Evolutionary conservation across 2,888 invertebrate genomes (phyloP).

Genomic region (Dioctria linearis): DNA sequence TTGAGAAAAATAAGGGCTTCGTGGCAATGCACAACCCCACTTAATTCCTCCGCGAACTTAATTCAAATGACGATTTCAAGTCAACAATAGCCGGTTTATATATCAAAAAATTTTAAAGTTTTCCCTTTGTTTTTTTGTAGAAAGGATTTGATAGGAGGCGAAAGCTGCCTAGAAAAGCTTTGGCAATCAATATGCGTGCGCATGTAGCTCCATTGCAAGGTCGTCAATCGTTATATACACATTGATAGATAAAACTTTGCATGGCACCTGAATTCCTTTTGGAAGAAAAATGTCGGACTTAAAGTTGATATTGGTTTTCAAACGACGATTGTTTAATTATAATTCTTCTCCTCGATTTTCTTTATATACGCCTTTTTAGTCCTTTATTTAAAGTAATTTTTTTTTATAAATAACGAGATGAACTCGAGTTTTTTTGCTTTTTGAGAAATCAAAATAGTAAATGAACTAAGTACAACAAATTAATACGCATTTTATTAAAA

Average conservation of each 20-base stretch:
- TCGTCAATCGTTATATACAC: slow-evolving; percentile 8
- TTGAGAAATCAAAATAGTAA: too few relatives aligned
- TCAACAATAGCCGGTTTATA: slow-evolving; percentile 43
- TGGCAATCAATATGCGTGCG: slow-evolving; percentile 57
- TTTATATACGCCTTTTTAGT: background rate
- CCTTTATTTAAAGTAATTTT: too few relatives aligned
- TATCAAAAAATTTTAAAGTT: slow-evolving; percentile 23
- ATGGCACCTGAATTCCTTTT: slow-evolving; percentile 38
- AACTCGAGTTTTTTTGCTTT: too few relatives aligned
- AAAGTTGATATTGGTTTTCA: background rate
- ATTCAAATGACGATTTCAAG: slow-evolving; percentile 39
- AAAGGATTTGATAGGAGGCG: slow-evolving; percentile 7
- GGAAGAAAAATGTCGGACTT: background rate
- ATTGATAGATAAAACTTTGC: slow-evolving; percentile 17
- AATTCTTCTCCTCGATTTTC: background rate
- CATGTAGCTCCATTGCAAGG: slow-evolving; percentile 54
- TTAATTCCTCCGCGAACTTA: slow-evolving; percentile 8
- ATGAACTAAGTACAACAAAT: too few relatives aligned
- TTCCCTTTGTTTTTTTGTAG: slow-evolving; percentile 1
- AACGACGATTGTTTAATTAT: background rate
- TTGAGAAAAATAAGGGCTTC: background rate
- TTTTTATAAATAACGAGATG: too few relatives aligned
- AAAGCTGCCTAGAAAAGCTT: slow-evolving; percentile 22
- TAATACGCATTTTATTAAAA: too few relatives aligned
- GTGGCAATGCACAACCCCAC: background rate